A percentile compares a stretch with the other conserved stretches of the same genome.
phyloP scores from a whole-genome alignment of 2,797 vertebrate genomes.

The Lemur catta region DNA sequence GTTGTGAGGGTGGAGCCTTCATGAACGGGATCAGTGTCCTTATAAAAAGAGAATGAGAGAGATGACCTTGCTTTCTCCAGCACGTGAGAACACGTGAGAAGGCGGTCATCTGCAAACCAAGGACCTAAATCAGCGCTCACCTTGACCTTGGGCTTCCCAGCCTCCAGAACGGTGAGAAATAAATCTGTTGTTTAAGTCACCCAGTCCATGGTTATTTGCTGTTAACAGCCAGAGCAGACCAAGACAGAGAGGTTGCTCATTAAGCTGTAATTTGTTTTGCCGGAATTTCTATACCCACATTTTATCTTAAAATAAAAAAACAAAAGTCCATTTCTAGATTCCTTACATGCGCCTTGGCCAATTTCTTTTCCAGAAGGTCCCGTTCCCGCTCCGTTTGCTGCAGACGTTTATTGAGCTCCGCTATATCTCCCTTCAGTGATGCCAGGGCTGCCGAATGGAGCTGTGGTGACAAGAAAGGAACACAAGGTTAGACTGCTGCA shows the following conservation, averaged over 20 bases:
- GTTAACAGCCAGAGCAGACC: not conserved
- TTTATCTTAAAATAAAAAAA: not conserved
- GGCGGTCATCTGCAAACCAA: not conserved
- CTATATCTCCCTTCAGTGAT: slow-evolving; percentile 90
- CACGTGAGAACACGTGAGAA: not conserved
- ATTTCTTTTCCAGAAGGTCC: slow-evolving; percentile 89
- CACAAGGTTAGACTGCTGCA: slow-evolving; percentile 50
- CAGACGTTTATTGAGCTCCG: slow-evolving; percentile 90
- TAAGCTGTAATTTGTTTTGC: not conserved
- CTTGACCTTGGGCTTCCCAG: not conserved
- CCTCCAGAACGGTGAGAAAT: not conserved
- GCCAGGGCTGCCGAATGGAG: slow-evolving; percentile 91
- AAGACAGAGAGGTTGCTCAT: not conserved
- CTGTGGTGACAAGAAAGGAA: slow-evolving; percentile 77
- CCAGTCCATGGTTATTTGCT: not conserved
- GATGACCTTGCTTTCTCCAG: no score
- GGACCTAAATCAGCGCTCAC: not conserved
- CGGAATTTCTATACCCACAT: not conserved
- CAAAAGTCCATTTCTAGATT: not conserved
- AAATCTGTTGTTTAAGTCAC: not conserved
- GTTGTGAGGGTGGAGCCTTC: not conserved
- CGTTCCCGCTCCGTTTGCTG: slow-evolving; percentile 90
- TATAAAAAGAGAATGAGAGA: not conserved
- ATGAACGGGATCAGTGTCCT: not conserved
- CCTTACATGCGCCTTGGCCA: slow-evolving; percentile 90